Conservation (phyloP, 2,888 invertebrate genomes). For the Meganola albula region DNA sequence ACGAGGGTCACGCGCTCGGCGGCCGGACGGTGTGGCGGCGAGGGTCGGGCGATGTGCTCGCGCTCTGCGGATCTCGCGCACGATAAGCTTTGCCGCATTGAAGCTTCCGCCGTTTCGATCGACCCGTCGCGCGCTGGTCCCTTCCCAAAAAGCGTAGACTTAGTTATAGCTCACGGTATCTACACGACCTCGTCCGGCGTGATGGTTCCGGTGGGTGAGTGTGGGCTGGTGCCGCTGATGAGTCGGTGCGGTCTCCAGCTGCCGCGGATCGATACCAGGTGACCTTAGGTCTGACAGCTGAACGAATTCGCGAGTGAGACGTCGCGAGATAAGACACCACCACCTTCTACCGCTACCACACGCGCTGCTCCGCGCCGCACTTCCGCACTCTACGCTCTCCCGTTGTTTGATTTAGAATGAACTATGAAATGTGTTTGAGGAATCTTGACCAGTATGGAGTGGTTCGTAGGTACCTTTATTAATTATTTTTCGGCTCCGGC, state of each 20-base stretch:
- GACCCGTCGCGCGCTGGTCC: slow-evolving; percentile 47
- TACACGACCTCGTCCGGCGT: slow-evolving; percentile 9
- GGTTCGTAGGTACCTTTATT: too few species aligned
- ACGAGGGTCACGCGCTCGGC: slow-evolving; percentile 36
- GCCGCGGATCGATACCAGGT: slow-evolving; percentile 63
- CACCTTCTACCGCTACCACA: slow-evolving; percentile 5
- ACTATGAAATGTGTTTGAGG: background rate
- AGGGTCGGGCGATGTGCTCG: slow-evolving; percentile 11
- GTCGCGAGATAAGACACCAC: slow-evolving; percentile 27
- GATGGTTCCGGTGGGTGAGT: slow-evolving; percentile 15
- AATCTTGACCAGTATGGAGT: background rate
- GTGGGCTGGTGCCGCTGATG: slow-evolving; percentile 2
- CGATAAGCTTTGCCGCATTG: slow-evolving; percentile 62
- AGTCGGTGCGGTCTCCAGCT: slow-evolving; percentile 52
- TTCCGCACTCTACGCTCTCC: slow-evolving; percentile 16
- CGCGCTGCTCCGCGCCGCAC: slow-evolving; percentile 19
- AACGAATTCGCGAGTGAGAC: slow-evolving; percentile 34
- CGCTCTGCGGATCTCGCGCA: slow-evolving; percentile 33
- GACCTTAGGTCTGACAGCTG: slow-evolving; percentile 54
- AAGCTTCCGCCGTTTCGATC: slow-evolving; percentile 58
- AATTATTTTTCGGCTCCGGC: too few species aligned
- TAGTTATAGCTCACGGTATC: slow-evolving; percentile 29
- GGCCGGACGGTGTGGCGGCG: slow-evolving; percentile 15
- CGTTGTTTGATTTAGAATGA: background rate
- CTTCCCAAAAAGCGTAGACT: slow-evolving; percentile 39